A percentile compares a stretch with the other conserved stretches of the same genome.
These are phyloP conservation scores for Linnaemya tessellans DNA, from an alignment of 2,888 invertebrate genomes.

Conservation along the genomic window DNA sequence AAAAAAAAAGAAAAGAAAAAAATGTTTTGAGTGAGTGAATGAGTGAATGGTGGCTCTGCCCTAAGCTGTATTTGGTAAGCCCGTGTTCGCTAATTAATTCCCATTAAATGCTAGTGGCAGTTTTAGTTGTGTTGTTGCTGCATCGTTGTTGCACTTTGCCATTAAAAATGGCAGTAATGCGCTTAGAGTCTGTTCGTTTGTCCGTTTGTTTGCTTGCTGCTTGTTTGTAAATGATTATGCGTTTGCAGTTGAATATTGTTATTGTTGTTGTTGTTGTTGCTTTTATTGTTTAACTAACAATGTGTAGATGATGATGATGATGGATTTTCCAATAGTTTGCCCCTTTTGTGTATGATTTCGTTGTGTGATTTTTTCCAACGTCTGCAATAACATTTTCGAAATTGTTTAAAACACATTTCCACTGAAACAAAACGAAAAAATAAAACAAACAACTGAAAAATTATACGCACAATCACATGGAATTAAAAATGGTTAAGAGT, in stretches of 20 bases:
- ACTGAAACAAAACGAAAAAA: constrained; percentile 77
- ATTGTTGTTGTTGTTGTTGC: constrained; percentile 22
- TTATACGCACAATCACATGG: constrained; percentile 67
- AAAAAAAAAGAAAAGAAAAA: constrained; percentile 1
- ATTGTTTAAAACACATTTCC: constrained; percentile 79
- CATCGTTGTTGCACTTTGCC: constrained; percentile 70
- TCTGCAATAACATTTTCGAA: constrained; percentile 78
- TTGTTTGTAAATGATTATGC: constrained; percentile 68
- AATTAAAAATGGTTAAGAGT: constrained; percentile 31
- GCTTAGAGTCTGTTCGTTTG: constrained; percentile 44
- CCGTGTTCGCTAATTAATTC: constrained; percentile 81
- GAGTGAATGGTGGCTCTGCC: constrained; percentile 71
- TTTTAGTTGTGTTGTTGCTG: constrained; percentile 59
- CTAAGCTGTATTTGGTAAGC: constrained; percentile 80
- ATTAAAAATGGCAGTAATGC: constrained; percentile 68
- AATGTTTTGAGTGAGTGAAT: constrained; percentile 34
- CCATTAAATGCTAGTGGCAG: constrained; percentile 79
- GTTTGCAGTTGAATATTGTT: constrained; percentile 34
- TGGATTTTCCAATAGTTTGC: constrained; percentile 68
- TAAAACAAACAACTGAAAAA: constrained; percentile 55
- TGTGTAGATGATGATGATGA: constrained; percentile 50
- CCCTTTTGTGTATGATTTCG: constrained; percentile 55
- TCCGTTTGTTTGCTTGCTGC: constrained; percentile 13
- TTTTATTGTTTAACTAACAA: constrained; percentile 43
- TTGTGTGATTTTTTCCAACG: constrained; percentile 60